Evolutionary conservation across 2,113 vertebrate species (phyloP), one percentile per base, ranked within the genome.

Genomic region (Plecotus auritus): DNA sequence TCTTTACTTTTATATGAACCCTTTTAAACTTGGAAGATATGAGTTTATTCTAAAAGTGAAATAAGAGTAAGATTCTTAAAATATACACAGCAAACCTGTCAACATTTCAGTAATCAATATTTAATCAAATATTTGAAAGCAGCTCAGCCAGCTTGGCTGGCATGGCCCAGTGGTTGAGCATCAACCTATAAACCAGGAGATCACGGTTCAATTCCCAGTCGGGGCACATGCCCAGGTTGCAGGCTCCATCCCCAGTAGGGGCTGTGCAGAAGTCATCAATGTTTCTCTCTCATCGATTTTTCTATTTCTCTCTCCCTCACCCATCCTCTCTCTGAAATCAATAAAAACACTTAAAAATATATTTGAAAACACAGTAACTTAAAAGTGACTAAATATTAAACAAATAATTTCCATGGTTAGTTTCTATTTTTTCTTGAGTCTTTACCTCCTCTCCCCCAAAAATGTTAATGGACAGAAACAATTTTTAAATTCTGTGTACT

Each of bases 331-430:
- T 61, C 23, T 61, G 59, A 61, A 61, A 61, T 61, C 59, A 61
- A 11, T 61, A 28, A 61, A 26, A 61, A 61, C 59, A 61, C 59
- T 61, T 61, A 61, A 61, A 61, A 61, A 61, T 61, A 61, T 28
- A 88, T 81, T 72, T 87, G 78, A 95, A 92, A 93, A 94, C 37
- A 88, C 77, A 78, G 78, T 61, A 40, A 94, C 23, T 89, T 66
- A 20, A 61, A 67, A 85, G 37, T 73, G 70, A 82, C 51, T 92
- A 91, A 82, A 85, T 40, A 83, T 64, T 67, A 92, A 89, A 56
- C 5, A 83, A 91, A 95, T 83, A 42, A 82, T 45, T 56, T 96
- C 26, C 40, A 73, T 56, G 17, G 30, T 61, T 77, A 42, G 22
- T 81, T 85, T 95, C 17, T 95, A 30, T 69, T 77, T 96, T 92